Conservation (phyloP, 2,113 vertebrate species). For the Malurus melanocephalus region DNA sequence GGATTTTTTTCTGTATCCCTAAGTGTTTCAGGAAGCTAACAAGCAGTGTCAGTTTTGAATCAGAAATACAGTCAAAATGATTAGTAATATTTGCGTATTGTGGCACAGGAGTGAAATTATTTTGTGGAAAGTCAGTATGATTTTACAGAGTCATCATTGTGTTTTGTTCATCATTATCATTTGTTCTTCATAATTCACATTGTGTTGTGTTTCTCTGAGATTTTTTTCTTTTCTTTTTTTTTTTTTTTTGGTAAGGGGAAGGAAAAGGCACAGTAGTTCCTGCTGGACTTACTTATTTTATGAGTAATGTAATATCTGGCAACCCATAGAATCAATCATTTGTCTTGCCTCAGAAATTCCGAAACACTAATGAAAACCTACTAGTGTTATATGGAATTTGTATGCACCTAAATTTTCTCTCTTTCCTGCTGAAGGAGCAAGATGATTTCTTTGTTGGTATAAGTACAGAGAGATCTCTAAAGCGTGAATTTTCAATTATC, state of each 20-base stretch:
- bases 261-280: neutral
- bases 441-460: neutral
- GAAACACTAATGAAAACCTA: neutral
- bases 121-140: neutral
- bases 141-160: neutral
- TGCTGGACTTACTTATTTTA: neutral
- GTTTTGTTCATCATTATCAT: neutral
- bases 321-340: neutral
- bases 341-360: neutral
- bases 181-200: neutral
- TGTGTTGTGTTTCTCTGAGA: neutral
- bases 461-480: neutral
- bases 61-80: neutral
- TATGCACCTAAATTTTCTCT: neutral
- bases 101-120: neutral
- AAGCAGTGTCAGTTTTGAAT: neutral
- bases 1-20: neutral
- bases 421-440: neutral
- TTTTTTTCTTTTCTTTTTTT: no score
- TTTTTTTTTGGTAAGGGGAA: neutral
- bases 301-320: neutral
- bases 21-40: neutral
- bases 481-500: neutral
- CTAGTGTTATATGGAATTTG: neutral
- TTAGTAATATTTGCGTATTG: neutral